phyloP scores from a whole-genome alignment of 2,888 invertebrate genomes.

The Coenonympha glycerion region DNA sequence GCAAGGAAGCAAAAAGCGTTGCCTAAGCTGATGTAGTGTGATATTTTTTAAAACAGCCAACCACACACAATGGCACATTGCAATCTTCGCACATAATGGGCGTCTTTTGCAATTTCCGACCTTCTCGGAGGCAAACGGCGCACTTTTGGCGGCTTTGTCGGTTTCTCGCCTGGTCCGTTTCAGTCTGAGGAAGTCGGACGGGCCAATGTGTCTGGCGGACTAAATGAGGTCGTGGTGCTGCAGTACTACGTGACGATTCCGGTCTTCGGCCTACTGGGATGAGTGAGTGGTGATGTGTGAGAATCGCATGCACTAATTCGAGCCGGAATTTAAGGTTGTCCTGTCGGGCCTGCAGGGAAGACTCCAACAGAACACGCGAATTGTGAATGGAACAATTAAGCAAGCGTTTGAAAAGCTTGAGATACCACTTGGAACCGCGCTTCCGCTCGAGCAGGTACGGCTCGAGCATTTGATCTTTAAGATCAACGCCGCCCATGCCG shows the following conservation, averaged over 20 bases:
- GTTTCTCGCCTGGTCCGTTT: background rate
- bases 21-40: background rate
- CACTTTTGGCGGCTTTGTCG: background rate
- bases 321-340: background rate
- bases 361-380: background rate
- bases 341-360: background rate
- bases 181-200: background rate
- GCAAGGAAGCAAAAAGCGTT: background rate
- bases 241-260: background rate
- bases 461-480: slow-evolving; percentile 2
- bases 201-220: background rate
- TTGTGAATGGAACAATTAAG: background rate
- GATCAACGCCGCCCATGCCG: background rate
- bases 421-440: background rate
- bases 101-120: too few relatives aligned
- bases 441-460: background rate
- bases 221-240: background rate
- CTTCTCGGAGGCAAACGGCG: background rate
- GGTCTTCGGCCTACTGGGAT: background rate
- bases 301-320: background rate
- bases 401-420: background rate
- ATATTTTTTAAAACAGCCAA: background rate
- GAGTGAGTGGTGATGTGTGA: background rate
- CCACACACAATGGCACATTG: background rate
- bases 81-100: too few relatives aligned